Conservation (phyloP, 2,888 invertebrate genomes). For the Nasonovia ribisnigri region DNA sequence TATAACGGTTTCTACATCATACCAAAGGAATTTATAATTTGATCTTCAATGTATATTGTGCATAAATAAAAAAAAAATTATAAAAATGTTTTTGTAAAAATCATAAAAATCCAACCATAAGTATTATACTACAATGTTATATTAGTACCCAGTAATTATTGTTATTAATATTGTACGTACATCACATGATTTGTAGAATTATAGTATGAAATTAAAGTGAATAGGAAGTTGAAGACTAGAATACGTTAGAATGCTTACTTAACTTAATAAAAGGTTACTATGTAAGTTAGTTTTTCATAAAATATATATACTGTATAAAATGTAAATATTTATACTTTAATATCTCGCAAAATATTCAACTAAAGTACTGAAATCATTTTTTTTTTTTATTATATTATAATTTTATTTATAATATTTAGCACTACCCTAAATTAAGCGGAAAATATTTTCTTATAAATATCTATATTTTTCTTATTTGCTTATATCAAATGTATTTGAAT, state of each 20-base stretch:
- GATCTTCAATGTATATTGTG: not conserved
- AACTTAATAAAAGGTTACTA: not conserved
- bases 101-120: not conserved
- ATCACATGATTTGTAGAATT: not conserved
- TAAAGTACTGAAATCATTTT: not conserved
- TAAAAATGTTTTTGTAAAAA: not conserved
- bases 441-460: not conserved
- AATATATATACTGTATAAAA: not conserved
- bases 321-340: not conserved
- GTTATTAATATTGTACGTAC: not conserved
- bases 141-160: not conserved
- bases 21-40: not conserved
- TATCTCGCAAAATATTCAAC: not conserved
- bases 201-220: not conserved
- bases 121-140: too few relatives aligned
- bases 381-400: not conserved
- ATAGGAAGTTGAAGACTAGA: not conserved
- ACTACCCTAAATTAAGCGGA: not conserved
- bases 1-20: not conserved
- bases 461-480: not conserved
- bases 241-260: not conserved
- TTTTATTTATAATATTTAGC: not conserved
- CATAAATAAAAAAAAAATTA: not conserved
- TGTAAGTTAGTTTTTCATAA: not conserved
- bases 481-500: not conserved